A percentile compares a stretch with the other conserved stretches of the same genome.
These are phyloP conservation scores for Spongilla lacustris DNA, from an alignment of 37 sponge, comb jelly and placozoan species.

Conservation along the genomic window DNA sequence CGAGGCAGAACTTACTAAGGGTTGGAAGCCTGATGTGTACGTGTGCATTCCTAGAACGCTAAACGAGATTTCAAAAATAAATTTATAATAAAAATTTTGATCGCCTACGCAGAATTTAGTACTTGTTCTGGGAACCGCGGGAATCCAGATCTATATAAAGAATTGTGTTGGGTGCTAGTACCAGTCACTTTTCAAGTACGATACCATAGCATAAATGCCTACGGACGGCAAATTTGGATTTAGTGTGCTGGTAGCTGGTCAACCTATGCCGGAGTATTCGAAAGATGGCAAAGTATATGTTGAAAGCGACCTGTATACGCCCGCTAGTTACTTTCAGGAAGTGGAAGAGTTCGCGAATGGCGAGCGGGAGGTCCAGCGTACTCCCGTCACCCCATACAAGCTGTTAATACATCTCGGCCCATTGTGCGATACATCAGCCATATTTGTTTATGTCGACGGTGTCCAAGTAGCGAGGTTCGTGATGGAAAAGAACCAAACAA, in stretches of 20 bases:
- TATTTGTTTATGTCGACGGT: slow-evolving; percentile 73
- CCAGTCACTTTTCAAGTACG: not conserved
- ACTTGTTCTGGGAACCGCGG: not conserved
- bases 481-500: slow-evolving; percentile 56
- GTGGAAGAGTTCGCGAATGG: slow-evolving; percentile 54
- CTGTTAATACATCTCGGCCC: slow-evolving; percentile 40
- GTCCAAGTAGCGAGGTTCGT: slow-evolving; percentile 55
- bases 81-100: not conserved
- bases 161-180: not conserved
- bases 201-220: slow-evolving; percentile 33
- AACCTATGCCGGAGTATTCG: slow-evolving; percentile 60
- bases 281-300: slow-evolving; percentile 54
- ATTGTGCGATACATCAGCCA: slow-evolving; percentile 48
- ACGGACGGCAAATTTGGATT: slow-evolving; percentile 50
- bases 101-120: not conserved
- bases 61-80: not conserved
- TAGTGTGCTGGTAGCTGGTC: slow-evolving; percentile 49
- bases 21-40: too few species aligned
- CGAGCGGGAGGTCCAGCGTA: slow-evolving; percentile 56
- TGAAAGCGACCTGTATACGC: slow-evolving; percentile 65
- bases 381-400: slow-evolving; percentile 69
- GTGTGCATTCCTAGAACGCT: not conserved
- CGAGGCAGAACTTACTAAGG: too few species aligned
- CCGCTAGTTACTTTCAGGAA: slow-evolving; percentile 64
- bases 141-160: not conserved